A percentile compares a stretch with the other conserved stretches of the same genome.
Evolutionary conservation across 2,797 vertebrate species (phyloP).

Genomic region (Babyrousa celebensis): DNA sequence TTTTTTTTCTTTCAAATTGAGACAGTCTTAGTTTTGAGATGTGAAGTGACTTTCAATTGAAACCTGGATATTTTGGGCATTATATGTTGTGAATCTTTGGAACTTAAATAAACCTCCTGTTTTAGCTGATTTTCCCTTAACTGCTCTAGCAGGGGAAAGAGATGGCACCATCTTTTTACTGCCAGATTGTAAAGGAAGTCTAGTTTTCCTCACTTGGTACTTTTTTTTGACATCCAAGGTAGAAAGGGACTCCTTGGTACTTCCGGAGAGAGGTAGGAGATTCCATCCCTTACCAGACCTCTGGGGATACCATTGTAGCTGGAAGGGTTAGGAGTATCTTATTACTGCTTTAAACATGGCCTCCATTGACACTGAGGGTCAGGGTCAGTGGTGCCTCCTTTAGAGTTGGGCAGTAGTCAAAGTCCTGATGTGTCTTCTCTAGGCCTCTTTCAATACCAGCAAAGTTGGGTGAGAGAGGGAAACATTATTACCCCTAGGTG

Average conservation of each 20-base stretch:
- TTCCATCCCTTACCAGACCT: neutral
- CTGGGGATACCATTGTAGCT: neutral
- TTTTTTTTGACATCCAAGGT: neutral
- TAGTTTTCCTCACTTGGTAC: neutral
- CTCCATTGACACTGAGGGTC: neutral
- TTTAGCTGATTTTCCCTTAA: neutral
- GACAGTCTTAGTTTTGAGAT: conserved; percentile 33
- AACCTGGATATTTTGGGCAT: conserved; percentile 6
- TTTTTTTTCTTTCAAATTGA: conserved; percentile 53
- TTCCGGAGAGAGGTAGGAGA: neutral
- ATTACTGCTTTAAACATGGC: neutral
- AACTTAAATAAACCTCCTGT: neutral
- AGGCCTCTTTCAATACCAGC: neutral
- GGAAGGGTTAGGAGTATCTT: neutral
- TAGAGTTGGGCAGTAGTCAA: neutral
- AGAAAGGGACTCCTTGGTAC: neutral
- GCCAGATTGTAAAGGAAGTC: neutral
- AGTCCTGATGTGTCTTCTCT: neutral
- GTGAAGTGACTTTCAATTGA: conserved; percentile 27
- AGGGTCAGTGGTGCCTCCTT: neutral
- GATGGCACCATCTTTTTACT: neutral
- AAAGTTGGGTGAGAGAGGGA: neutral
- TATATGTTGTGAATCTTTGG: neutral
- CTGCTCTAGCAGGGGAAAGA: neutral
- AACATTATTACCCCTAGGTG: neutral